These are phyloP conservation scores for Ennomos erosarius DNA, from an alignment of 2,888 invertebrate species.

Conservation along the genomic window DNA sequence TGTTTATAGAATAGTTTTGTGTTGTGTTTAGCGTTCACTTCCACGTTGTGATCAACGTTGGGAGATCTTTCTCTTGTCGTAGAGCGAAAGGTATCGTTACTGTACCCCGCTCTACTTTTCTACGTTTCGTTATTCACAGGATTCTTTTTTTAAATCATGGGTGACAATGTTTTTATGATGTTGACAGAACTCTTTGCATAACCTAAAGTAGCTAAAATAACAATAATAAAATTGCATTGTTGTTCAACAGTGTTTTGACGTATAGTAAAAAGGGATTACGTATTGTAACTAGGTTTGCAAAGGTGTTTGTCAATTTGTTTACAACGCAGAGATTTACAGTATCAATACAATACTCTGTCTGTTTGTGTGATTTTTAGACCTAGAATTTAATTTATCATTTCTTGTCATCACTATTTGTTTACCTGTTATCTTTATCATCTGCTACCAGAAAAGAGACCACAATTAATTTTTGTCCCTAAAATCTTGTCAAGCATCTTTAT, in stretches of 20 bases:
- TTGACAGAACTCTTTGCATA: slow-evolving; percentile 51
- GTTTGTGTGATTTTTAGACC: slow-evolving; percentile 58
- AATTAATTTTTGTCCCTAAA: too few relatives aligned
- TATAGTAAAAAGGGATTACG: background rate
- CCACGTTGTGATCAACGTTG: slow-evolving; percentile 42
- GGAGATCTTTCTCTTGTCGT: slow-evolving; percentile 41
- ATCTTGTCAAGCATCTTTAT: too few relatives aligned
- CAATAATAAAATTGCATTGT: background rate
- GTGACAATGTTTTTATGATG: slow-evolving; percentile 39
- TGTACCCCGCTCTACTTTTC: slow-evolving; percentile 59
- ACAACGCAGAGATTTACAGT: slow-evolving; percentile 64
- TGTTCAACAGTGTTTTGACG: too few relatives aligned
- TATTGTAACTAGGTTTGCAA: slow-evolving; percentile 6
- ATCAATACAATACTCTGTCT: slow-evolving; percentile 73
- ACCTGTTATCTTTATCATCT: too few relatives aligned
- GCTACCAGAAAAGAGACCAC: too few relatives aligned
- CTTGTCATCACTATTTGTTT: background rate
- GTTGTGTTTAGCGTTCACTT: slow-evolving; percentile 51
- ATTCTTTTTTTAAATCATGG: slow-evolving; percentile 47
- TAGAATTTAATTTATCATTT: slow-evolving; percentile 26
- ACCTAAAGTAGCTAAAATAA: background rate
- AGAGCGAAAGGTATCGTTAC: slow-evolving; percentile 72
- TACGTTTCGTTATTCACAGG: slow-evolving; percentile 48
- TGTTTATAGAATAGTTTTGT: slow-evolving; percentile 55
- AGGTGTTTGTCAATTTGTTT: slow-evolving; percentile 37